phyloP scores from a whole-genome alignment of 2,888 invertebrate species.

The Cremastobaeus sp. region DNA sequence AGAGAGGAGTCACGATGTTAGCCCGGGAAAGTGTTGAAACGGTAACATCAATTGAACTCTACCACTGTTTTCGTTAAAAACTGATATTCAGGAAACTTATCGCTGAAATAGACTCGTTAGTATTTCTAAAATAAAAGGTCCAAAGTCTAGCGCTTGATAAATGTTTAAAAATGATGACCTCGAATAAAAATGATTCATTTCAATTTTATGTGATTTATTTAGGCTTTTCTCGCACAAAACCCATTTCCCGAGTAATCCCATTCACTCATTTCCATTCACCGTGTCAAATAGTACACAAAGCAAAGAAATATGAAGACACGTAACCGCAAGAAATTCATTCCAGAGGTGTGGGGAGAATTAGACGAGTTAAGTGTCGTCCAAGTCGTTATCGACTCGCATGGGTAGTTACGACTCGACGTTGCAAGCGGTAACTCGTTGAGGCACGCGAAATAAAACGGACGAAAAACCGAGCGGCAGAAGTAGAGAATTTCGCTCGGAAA shows the following conservation, averaged over 20 bases:
- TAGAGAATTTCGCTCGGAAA: constrained; percentile 49
- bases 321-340: constrained; percentile 38
- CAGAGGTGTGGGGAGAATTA: constrained; percentile 61
- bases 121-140: too few species aligned
- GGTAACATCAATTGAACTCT: too few species aligned
- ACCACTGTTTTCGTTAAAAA: too few species aligned
- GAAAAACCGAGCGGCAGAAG: constrained; percentile 31
- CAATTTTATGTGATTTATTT: background rate
- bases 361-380: constrained; percentile 61
- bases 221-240: too few species aligned
- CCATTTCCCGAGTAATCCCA: too few species aligned
- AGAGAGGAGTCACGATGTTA: too few species aligned
- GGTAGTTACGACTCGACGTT: constrained; percentile 47
- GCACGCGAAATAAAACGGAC: constrained; percentile 51
- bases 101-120: too few species aligned
- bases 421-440: constrained; percentile 43
- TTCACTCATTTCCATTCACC: too few species aligned
- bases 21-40: too few species aligned
- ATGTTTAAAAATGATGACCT: too few species aligned
- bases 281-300: background rate
- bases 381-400: constrained; percentile 64
- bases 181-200: background rate
- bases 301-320: constrained; percentile 29
- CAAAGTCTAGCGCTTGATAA: too few species aligned
- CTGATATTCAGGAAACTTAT: too few species aligned